Evolutionary conservation across 2,113 vertebrate genomes (phyloP), one percentile per base, ranked within the genome.

Genomic region (Steatornis caripensis): DNA sequence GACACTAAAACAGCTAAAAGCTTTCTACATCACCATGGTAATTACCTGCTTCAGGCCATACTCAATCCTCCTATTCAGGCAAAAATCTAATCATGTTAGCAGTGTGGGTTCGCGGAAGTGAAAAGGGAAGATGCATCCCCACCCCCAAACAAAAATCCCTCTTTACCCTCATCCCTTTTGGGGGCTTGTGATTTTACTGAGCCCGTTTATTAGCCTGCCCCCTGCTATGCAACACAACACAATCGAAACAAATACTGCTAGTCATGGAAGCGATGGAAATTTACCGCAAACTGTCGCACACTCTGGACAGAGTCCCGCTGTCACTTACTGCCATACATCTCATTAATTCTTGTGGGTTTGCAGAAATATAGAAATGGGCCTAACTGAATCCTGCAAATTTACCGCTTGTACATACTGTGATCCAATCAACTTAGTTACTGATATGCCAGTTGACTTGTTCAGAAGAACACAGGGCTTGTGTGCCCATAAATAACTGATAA

Each of bases 41-140:
- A 95, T 97, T 83, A 96, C 65, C 57, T 89, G 81, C 94, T 89
- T 84, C 84, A 58, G 84, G 88, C 80, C 60, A 89, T 48, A 75
- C 58, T 92, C 54, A 80, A 12, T 89, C 26, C 53, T 84, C 20
- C 46, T 58, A 79, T 69, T 89, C 61, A 77, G 23, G 48, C 32
- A 86, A 85, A 91, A 77, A 58, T 84, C 79, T 91, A 68, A 95
- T 91, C 69, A 54, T 12, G 20, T 84, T 91, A 87, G 41, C 0
- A 0, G 36, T 71, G 64, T 30, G 19, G 58, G 68, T 78, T 92
- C 68, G 62, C 3, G 32, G 5, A 89, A 90, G 30, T 53, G 60
- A 89, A 57, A 77, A 68, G 48, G 81, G 26, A 72, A 60, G 45
- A 84, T 8, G 7, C 15, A 8, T 2, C 18, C 20, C 18, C 19